Base-by-base conservation (phyloP, 1,140 invertebrate genomes). In the Chrysomallon squamiferum region DNA sequence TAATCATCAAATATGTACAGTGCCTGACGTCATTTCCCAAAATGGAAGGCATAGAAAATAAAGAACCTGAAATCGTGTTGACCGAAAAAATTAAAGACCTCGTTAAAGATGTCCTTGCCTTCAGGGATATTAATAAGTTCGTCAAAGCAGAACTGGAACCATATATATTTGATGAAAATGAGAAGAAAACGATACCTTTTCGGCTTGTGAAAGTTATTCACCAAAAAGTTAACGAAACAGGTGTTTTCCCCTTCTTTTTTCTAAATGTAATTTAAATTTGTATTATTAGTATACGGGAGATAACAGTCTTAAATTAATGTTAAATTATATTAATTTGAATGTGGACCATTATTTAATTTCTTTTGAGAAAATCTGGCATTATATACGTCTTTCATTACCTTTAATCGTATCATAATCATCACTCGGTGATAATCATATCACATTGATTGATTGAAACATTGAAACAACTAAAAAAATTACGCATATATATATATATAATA, bases 151-250 rank as follows among this genome's bases (percentile, higher is more conserved):
- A 69, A 43, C 54, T 66, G 20, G 33, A 54, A n/a, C 33, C 66
- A 13, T 60, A 41, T 61, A 38, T 54, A 30, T 45, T 62, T 2
- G 66, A 58, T 43, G 67, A 66, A 56, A 56, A 68, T n/a, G 30
- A 65, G 30, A 25, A 35, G 2, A 25, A 43, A 13, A 52, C 62
- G 9, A 69, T 78, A 43, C 69, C 74, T 6, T 76, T 75, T 67
- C 61, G 57, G 45, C 45, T 76, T n/a, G 61, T 78, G 3, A 62
- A 63, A 50, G 49, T 43, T 62, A 66, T 71, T 13, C 67, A 67
- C 64, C 49, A 64, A 49, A 43, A 35, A 38, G 38, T 77, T n/a
- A 62, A 69, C 32, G 22, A 65, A 50, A 60, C 56, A 70, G 69
- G 70, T 74, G 41, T 7, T n/a, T 30, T 50, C n/a, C n/a, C n/a